A percentile compares a stretch with the other conserved stretches of the same genome.
These are phyloP conservation scores for Gymnothorax javanicus DNA, from an alignment of 2,797 vertebrate genomes.

Conservation along the genomic window DNA sequence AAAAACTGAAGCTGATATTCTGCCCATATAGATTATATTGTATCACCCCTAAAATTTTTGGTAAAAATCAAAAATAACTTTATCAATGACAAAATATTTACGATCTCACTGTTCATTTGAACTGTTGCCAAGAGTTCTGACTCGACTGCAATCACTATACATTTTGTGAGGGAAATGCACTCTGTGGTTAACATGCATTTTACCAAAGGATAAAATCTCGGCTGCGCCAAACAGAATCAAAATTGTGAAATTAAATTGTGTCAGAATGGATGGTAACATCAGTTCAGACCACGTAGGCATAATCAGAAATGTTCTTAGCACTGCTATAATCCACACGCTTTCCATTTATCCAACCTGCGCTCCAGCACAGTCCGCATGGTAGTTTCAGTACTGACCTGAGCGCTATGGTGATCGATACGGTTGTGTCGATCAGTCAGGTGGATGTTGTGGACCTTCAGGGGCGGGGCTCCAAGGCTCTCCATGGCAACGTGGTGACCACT, in stretches of 20 bases:
- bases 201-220: background rate
- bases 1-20: too few relatives aligned
- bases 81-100: too few relatives aligned
- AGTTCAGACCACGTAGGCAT: background rate
- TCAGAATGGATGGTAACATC: background rate
- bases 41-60: too few relatives aligned
- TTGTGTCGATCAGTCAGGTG: constrained; percentile 75
- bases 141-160: too few relatives aligned
- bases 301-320: accelerated
- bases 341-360: background rate
- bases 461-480: constrained; percentile 77
- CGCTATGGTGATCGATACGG: constrained; percentile 63
- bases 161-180: too few relatives aligned
- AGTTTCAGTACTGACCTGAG: constrained; percentile 63
- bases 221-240: background rate
- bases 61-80: too few relatives aligned
- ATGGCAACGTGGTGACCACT: constrained; percentile 68
- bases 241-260: background rate
- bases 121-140: too few relatives aligned
- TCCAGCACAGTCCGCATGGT: background rate
- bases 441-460: constrained; percentile 79
- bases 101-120: too few relatives aligned
- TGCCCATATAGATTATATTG: too few relatives aligned
- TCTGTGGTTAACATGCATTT: background rate
- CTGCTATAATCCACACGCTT: background rate